Percentiles rank a stretch among this genome's conserved stretches.
These are phyloP conservation scores for Pachymerium ferrugineum DNA, from an alignment of 2,888 invertebrate genomes.

Conservation along the genomic window DNA sequence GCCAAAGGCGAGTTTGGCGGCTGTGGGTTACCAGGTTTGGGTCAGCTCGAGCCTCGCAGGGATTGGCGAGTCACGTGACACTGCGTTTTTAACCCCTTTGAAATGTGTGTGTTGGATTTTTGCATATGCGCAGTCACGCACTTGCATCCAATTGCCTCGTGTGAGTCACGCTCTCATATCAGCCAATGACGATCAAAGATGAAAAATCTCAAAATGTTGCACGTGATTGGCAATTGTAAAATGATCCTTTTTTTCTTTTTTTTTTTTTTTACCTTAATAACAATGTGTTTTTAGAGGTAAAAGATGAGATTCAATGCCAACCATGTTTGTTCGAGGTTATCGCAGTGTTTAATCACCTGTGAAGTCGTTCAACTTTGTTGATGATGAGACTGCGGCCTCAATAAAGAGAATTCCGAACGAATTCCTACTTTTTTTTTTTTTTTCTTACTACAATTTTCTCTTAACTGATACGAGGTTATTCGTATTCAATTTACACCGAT, in stretches of 20 bases:
- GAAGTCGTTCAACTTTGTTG: conserved; percentile 9
- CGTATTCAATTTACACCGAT: too few species aligned
- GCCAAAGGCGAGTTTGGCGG: neutral
- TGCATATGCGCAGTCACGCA: neutral
- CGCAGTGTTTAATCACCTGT: conserved; percentile 9
- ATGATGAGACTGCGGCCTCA: conserved; percentile 13
- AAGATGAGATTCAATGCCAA: neutral
- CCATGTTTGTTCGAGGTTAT: neutral
- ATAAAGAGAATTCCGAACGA: neutral
- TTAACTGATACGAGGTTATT: too few species aligned
- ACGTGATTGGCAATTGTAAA: neutral
- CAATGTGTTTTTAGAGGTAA: neutral
- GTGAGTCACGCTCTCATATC: neutral
- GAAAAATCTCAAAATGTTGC: neutral
- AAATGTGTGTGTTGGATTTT: neutral
- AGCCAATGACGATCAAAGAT: neutral
- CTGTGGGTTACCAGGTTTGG: conserved; percentile 13
- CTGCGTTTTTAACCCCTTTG: conserved; percentile 7
- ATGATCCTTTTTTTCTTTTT: neutral
- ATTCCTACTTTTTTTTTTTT: neutral
- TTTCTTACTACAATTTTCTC: too few species aligned
- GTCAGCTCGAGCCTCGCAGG: neutral
- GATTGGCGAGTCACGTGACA: neutral
- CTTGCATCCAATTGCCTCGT: conserved; percentile 1
- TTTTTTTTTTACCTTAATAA: too few species aligned